Evolutionary conservation across 1,140 invertebrate genomes (phyloP), one percentile per base, ranked within the genome.

Genomic region (Bombus affinis): DNA sequence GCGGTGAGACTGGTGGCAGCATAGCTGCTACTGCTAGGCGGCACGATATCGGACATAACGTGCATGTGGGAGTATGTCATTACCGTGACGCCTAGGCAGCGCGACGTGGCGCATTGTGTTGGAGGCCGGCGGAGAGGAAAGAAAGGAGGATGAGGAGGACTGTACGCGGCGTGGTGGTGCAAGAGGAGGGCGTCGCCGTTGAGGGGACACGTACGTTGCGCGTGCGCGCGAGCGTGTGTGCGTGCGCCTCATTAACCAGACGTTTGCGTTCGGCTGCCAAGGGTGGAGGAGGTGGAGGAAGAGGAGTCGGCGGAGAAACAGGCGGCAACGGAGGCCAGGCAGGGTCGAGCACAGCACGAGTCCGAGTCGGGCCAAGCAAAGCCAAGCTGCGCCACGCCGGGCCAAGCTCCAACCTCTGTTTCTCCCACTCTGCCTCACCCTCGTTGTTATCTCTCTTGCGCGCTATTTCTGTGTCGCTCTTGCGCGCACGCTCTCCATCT

Each of bases 41-140:
- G 78, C 83, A 87, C 82, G 87, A 86, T 89, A 89, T 89, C 89
- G 81, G 83, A 86, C 80, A 78, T 83, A 87, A 77, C 83, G 90
- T 91, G 88, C 86, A 91, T 93, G 92, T 93, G 91, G 92, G 93
- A 93, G 93, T 93, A 92, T 92, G 92, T 94, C 92, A 93, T 94
- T 94, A 94, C 90, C 90, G 92, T 92, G 91, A 93, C 92, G 92
- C 92, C 92, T 93, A 93, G 93, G 92, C 92, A 90, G 93, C 85
- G 91, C 89, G 92, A 91, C 89, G 92, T 89, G 88, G 89, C 85
- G 92, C 91, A 93, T 94, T 94, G 93, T 93, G 89, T 91, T 92
- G 88, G 86, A 89, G 83, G 72, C 82, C 86, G 84, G 82, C 81
- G 68, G 77, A 81, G 89, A 87, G 88, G 80, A 87, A 88, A 88